phyloP scores from a whole-genome alignment of 2,888 invertebrate species.

The Timema cristinae region DNA sequence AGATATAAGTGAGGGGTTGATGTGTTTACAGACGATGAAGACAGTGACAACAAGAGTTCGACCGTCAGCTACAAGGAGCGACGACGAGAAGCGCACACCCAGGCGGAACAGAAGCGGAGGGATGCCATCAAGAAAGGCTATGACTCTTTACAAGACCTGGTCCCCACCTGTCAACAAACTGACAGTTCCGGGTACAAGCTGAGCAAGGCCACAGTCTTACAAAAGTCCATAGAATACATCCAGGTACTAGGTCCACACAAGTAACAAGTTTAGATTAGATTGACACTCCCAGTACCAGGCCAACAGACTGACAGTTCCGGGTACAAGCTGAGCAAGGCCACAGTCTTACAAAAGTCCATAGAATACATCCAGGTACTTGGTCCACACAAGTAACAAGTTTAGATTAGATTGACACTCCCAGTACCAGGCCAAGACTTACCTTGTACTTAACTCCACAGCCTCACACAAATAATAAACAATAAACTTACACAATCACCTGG shows the following conservation, averaged over 20 bases:
- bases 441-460: too few species aligned
- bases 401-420: too few species aligned
- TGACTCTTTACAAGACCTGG: constrained; percentile 86
- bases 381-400: too few species aligned
- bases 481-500: too few species aligned
- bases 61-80: constrained; percentile 88
- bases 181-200: constrained; percentile 91
- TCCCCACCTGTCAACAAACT: constrained; percentile 90
- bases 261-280: too few species aligned
- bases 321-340: constrained; percentile 94
- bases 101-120: constrained; percentile 95
- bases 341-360: constrained; percentile 89
- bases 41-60: constrained; percentile 53
- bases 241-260: constrained; percentile 36
- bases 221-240: constrained; percentile 91
- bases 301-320: constrained; percentile 85
- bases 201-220: constrained; percentile 92
- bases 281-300: too few species aligned
- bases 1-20: too few species aligned
- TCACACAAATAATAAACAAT: too few species aligned
- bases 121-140: constrained; percentile 98
- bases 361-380: constrained; percentile 65
- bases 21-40: constrained; percentile 50
- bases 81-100: constrained; percentile 89
- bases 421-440: constrained; percentile 45